Conservation (phyloP, 2,888 invertebrate species). For the Margaritifera margaritifera region DNA sequence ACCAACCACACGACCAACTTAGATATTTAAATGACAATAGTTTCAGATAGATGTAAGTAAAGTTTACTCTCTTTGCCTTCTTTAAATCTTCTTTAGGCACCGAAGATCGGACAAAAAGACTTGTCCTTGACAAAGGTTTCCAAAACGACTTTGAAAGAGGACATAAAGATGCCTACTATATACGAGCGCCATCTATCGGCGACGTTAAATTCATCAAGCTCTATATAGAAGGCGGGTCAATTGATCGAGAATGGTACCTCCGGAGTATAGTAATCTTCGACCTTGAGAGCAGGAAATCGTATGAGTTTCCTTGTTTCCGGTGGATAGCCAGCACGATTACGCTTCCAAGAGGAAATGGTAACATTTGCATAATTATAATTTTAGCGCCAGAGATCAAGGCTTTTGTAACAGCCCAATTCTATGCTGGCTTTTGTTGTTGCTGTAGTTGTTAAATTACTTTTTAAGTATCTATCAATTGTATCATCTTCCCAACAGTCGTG, state of each 20-base stretch:
- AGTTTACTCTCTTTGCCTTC: too few species aligned
- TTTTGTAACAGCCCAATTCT: too few species aligned
- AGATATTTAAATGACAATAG: too few species aligned
- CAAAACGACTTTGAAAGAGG: slow-evolving; percentile 39
- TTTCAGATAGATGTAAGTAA: too few species aligned
- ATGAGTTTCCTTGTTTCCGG: slow-evolving; percentile 30
- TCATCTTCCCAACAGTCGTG: too few species aligned
- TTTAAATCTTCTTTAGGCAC: slow-evolving; percentile 17
- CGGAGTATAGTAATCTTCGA: slow-evolving; percentile 33
- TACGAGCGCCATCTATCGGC: slow-evolving; percentile 30
- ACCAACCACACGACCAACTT: too few species aligned
- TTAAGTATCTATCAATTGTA: too few species aligned
- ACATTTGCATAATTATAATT: too few species aligned
- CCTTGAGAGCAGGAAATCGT: slow-evolving; percentile 22
- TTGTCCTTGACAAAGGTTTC: slow-evolving; percentile 30
- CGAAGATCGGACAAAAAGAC: slow-evolving; percentile 27
- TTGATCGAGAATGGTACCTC: slow-evolving; percentile 29
- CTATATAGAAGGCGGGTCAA: slow-evolving; percentile 33
- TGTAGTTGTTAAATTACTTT: too few species aligned
- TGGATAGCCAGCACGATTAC: slow-evolving; percentile 28
- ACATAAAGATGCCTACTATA: slow-evolving; percentile 33
- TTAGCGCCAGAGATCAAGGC: too few species aligned
- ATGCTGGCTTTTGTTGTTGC: too few species aligned
- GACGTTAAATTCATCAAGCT: slow-evolving; percentile 34
- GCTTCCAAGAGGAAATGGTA: slow-evolving; percentile 30